Evolutionary conservation across 2,797 vertebrate species (phyloP), one percentile per base, ranked within the genome.

Genomic region (Phataginus tetradactyla): DNA sequence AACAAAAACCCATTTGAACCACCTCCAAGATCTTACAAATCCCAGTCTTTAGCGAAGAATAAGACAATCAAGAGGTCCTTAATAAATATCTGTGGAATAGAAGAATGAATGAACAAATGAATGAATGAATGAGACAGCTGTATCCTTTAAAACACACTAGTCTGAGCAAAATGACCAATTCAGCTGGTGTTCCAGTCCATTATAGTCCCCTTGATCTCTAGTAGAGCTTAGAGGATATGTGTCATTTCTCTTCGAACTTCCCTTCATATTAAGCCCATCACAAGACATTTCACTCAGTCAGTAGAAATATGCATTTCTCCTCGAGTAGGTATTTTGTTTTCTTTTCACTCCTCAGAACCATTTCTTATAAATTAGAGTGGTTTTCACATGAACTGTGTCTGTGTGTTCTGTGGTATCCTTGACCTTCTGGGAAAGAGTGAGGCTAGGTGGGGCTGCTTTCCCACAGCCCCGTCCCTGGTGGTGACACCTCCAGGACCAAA

Each of bases 11-110:
- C 15, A 23, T 64, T 77, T 93, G 39, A 96, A 63, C 34, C 10
- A 63, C 5, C 3, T 86, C 37, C 9, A 71, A 86, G 51, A 42
- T 86, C 21, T 89, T 89, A 93, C 64, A 95, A 95, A 91, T 66
- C 5, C 2, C 21, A 66, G 15, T 32, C 42, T 69, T 53, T 86
- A 1, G 4, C 45, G 86, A 71, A 88, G 39, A 75, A 1, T 34
- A 51, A 77, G 32, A 63, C 12, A 86, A 21, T 61, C 23, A 86
- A 71, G 45, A 95, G 5, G 3, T 84, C 37, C 42, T 86, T 72
- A 61, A 39, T 86, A 92, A 72, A 17, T 86, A 66, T 74, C n/a
- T 69, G 14, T 75, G 45, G 23, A 32, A 13, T 77, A 42, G n/a
- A 72, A n/a, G 79, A 66, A 53, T 59, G 39, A 11, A 72, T 32